Base-by-base conservation (phyloP, 1,140 invertebrate species). In the Paralvinella palmiformis region DNA sequence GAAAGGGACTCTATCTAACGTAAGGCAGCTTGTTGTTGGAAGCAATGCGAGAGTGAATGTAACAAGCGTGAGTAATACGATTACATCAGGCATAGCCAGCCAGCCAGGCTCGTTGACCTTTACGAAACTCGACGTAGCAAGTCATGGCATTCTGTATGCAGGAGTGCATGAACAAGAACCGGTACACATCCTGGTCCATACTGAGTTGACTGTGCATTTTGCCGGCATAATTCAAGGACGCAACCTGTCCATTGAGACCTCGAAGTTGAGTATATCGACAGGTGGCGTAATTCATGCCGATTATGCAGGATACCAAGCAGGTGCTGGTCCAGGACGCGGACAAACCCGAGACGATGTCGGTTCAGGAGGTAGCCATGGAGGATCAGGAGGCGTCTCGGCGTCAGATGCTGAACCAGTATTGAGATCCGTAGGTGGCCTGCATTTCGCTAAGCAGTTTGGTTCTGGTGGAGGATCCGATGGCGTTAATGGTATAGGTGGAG, bases 381-480 rank as follows among this genome's bases (percentile, higher is more conserved):
- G 73, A 10, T 61, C 63, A 53, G 73, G 73, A 33, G 73, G 73
- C 13, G 50, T 13, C 1, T 65, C 70, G 3, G 29, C 20, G 27
- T 48, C 60, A 45, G 60, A 58, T 15, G 33, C 52, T 7, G 10
- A 48, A 45, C 64, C 71, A 20, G 15, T 53, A 15, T 31, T 48
- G 4, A 55, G 59, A 7, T 66, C 62, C 36, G 63, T 61, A 37
- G 73, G 72, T 3, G 10, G 48, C 22, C 37, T 73, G 13, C 65
- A 56, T 32, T 56, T 58, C 17, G 72, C 69, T 20, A 68, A 58
- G 4, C 41, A 63, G 3, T 67, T 66, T 66, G 73, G 73, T n/a
- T 71, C 71, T 32, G 68, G 66, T 32, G 73, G 72, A 61, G 69
- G 71, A n/a, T 69, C n/a, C n/a, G n/a, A n/a, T n/a, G n/a, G 68